These are phyloP conservation scores for Picus viridis DNA, from an alignment of 2,797 vertebrate species.

Conservation along the genomic window DNA sequence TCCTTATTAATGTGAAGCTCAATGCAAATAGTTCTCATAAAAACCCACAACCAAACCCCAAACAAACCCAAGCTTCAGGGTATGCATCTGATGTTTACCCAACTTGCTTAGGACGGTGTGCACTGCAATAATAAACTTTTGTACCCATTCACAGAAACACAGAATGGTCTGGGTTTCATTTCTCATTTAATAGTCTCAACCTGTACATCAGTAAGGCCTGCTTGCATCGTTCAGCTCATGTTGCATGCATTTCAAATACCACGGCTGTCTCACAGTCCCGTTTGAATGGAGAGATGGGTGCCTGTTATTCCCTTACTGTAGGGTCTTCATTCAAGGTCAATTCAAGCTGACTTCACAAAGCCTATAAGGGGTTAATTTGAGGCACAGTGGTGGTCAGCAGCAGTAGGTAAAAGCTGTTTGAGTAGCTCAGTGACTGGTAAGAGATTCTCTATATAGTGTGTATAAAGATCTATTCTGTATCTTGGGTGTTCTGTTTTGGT, in stretches of 20 bases:
- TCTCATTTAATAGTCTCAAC: not conserved
- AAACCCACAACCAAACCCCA: not conserved
- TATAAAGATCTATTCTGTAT: too few relatives aligned
- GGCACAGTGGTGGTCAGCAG: too few relatives aligned
- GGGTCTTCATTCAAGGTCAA: too few relatives aligned
- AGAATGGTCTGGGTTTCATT: not conserved
- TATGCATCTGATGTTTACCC: not conserved
- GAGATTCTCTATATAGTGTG: too few relatives aligned
- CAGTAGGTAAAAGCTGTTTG: too few relatives aligned
- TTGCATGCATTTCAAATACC: not conserved
- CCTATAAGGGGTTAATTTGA: too few relatives aligned
- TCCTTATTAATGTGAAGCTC: not conserved
- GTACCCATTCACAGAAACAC: not conserved
- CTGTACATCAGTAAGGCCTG: too few relatives aligned
- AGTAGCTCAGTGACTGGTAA: too few relatives aligned
- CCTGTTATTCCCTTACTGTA: too few relatives aligned
- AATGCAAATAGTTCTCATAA: not conserved
- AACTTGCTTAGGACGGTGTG: not conserved
- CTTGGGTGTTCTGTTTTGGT: too few relatives aligned
- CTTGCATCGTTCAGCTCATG: rapidly evolving
- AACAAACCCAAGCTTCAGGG: not conserved
- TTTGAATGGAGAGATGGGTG: not conserved
- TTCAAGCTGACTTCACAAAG: too few relatives aligned
- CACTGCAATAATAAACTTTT: slow-evolving; percentile 16
- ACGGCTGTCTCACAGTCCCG: not conserved